phyloP scores from a whole-genome alignment of 92 coral and sea anemone genomes.

The Montipora capitata region DNA sequence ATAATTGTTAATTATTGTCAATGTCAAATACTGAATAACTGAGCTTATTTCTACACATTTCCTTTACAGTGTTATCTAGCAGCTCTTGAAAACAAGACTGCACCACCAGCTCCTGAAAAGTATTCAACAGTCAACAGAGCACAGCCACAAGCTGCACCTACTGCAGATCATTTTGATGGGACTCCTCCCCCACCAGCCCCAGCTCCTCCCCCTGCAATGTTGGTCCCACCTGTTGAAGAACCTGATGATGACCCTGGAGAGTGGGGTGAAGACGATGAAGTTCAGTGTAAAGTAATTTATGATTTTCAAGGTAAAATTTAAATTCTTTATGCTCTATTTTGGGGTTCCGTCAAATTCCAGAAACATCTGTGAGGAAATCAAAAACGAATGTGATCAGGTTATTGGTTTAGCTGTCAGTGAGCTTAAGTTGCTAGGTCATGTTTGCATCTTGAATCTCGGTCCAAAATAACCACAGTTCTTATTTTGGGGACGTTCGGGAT shows the following conservation, averaged over 20 bases:
- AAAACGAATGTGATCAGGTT: too few species aligned
- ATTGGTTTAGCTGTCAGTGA: too few species aligned
- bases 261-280: slow-evolving; percentile 89
- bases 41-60: background rate
- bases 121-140: slow-evolving; percentile 78
- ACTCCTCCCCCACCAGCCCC: slow-evolving; percentile 68
- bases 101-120: slow-evolving; percentile 86
- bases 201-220: slow-evolving; percentile 66
- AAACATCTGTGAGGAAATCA: too few species aligned
- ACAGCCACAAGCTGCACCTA: slow-evolving; percentile 87
- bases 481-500: too few species aligned
- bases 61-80: slow-evolving; percentile 87
- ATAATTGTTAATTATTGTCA: too few species aligned
- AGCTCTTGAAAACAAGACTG: slow-evolving; percentile 84
- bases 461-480: too few species aligned
- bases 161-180: slow-evolving; percentile 3
- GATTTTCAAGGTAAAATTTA: slow-evolving; percentile 90
- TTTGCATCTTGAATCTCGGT: too few species aligned
- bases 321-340: background rate
- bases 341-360: background rate
- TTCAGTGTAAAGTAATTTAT: slow-evolving; percentile 87
- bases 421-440: too few species aligned
- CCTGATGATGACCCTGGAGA: slow-evolving; percentile 80
- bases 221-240: slow-evolving; percentile 81
- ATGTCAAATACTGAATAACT: too few species aligned